Percentiles rank a stretch among this genome's conserved stretches.
Evolutionary conservation across 2,113 vertebrate species (phyloP).

Genomic region (Ptilorrhoa leucosticta): DNA sequence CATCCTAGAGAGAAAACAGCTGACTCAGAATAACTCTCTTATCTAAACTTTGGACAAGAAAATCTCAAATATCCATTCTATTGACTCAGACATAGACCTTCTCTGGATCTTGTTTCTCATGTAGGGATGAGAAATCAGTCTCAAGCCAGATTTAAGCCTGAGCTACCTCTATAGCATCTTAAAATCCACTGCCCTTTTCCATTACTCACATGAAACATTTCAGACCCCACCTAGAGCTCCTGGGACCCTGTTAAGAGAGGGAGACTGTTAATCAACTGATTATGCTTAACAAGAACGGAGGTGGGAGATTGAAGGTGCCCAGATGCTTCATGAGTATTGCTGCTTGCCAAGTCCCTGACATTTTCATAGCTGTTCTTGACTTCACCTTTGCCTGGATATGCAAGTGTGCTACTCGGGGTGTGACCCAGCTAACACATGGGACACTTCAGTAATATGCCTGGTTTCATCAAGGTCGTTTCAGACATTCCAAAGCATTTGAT

Average conservation of each 20-base stretch:
- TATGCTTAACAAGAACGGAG: fast-evolving
- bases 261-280: background rate
- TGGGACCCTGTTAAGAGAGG: background rate
- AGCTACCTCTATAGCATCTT: background rate
- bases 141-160: background rate
- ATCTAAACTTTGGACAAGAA: background rate
- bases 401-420: background rate
- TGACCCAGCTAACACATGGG: background rate
- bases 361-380: background rate
- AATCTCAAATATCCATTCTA: background rate
- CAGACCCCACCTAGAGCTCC: background rate
- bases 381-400: background rate
- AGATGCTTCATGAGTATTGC: background rate
- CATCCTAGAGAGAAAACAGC: background rate
- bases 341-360: background rate
- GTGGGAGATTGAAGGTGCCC: background rate
- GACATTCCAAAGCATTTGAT: background rate
- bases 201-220: background rate
- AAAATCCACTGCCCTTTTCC: background rate
- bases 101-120: background rate
- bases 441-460: background rate
- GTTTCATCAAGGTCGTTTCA: background rate
- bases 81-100: background rate
- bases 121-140: background rate
- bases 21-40: background rate